phyloP scores from a whole-genome alignment of 2,888 invertebrate genomes.

The Thyatira batis region DNA sequence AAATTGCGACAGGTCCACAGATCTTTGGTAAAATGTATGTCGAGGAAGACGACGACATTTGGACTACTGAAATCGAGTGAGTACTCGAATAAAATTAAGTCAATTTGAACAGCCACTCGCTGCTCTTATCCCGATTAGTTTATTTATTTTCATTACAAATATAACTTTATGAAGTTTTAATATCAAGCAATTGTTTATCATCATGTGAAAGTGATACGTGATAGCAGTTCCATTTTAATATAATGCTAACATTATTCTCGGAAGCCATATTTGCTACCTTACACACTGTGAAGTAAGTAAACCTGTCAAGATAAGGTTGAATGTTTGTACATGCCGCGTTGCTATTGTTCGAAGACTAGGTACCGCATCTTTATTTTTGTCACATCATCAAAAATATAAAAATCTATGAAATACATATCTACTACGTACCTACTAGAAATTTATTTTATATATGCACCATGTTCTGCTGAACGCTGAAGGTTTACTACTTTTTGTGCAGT shows the following conservation, averaged over 20 bases:
- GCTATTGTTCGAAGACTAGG: constrained; percentile 56
- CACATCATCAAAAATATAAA: constrained; percentile 30
- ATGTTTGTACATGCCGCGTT: constrained; percentile 59
- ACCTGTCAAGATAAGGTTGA: constrained; percentile 74
- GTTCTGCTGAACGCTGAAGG: neutral
- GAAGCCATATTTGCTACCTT: constrained; percentile 64
- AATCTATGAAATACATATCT: no score
- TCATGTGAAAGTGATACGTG: constrained; percentile 28
- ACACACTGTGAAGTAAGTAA: constrained; percentile 55
- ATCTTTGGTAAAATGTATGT: constrained; percentile 8
- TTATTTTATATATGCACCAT: no score
- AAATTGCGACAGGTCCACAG: neutral
- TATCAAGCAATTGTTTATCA: constrained; percentile 1
- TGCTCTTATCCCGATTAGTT: constrained; percentile 3
- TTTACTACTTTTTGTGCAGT: neutral
- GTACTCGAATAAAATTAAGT: constrained; percentile 39
- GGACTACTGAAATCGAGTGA: constrained; percentile 63
- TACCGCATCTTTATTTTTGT: constrained; percentile 39
- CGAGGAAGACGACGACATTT: constrained; percentile 53
- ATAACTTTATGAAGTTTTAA: neutral
- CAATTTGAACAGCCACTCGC: constrained; percentile 26
- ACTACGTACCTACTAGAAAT: constrained; percentile 15
- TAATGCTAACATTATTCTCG: constrained; percentile 57
- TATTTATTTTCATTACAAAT: neutral
- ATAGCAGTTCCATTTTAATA: constrained; percentile 54